These are phyloP conservation scores for Hiodon alosoides DNA, from an alignment of 2,113 vertebrate species.

Conservation along the genomic window DNA sequence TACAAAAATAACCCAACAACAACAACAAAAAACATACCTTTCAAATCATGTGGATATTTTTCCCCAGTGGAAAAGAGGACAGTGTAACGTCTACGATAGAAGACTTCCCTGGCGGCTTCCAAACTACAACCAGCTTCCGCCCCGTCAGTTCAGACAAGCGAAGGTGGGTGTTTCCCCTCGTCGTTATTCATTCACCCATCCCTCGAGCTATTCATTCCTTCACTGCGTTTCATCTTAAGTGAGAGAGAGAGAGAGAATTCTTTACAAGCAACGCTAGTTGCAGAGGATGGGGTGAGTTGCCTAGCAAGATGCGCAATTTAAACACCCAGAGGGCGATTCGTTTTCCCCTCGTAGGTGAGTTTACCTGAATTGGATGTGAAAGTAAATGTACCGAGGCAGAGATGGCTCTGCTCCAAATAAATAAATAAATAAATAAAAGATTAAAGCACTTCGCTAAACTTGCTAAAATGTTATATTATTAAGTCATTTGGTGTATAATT, in stretches of 20 bases:
- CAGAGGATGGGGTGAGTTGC: background rate
- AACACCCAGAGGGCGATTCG: background rate
- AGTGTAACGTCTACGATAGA: too few species aligned
- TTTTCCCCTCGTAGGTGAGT: background rate
- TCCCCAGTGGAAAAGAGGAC: background rate
- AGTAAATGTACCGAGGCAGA: background rate
- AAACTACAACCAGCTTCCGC: slow-evolving; percentile 6
- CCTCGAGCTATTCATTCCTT: slow-evolving; percentile 35
- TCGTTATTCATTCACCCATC: slow-evolving; percentile 47
- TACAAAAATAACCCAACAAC: background rate
- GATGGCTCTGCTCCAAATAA: background rate
- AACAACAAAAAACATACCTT: slow-evolving; percentile 18
- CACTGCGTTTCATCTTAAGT: slow-evolving; percentile 37
- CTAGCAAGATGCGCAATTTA: background rate
- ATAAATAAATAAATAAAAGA: background rate
- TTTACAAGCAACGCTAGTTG: background rate
- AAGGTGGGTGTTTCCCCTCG: slow-evolving; percentile 28
- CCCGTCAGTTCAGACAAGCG: slow-evolving; percentile 23
- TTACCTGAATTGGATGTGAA: background rate
- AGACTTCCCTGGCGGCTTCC: too few species aligned
- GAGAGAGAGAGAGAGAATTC: slow-evolving; percentile 29
- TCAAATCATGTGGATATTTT: background rate
- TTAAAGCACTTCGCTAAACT: background rate
- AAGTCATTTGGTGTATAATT: too few species aligned
- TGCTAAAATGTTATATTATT: background rate